These are phyloP conservation scores for Oophaga sylvatica DNA, from an alignment of 2,797 vertebrate species.

Conservation along the genomic window DNA sequence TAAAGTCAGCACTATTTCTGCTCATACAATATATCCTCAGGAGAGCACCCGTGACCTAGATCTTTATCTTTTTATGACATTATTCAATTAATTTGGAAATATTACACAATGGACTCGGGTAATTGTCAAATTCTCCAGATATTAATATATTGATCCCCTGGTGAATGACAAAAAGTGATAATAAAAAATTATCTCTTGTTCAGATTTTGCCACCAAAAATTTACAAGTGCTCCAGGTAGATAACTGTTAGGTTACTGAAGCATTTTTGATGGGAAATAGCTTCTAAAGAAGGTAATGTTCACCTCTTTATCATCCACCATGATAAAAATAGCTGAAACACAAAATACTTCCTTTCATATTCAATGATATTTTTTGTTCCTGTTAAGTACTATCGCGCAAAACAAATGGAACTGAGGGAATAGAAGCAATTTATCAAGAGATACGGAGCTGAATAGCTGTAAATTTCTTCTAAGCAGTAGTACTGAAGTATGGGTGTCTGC, in stretches of 20 bases:
- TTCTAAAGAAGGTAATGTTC: conserved; percentile 6
- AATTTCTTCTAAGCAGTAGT: neutral
- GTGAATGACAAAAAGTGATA: neutral
- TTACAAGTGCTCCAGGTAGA: conserved; percentile 9
- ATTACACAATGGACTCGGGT: conserved; percentile 25
- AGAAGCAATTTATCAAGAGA: conserved; percentile 28
- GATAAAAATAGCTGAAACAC: conserved; percentile 24
- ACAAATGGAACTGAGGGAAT: conserved; percentile 11
- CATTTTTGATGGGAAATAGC: conserved; percentile 14
- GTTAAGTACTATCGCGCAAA: neutral
- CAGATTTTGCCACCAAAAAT: conserved; percentile 1
- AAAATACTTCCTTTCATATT: too few species aligned
- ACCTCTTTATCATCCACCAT: conserved; percentile 16
- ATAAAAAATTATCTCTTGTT: neutral
- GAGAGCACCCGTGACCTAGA: conserved; percentile 48
- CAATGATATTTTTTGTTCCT: neutral
- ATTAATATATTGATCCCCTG: conserved; percentile 27
- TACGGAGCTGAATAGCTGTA: neutral
- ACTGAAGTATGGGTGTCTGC: neutral
- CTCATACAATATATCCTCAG: conserved; percentile 37
- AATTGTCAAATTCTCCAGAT: neutral
- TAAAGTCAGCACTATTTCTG: conserved; percentile 55
- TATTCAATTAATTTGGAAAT: conserved; percentile 44
- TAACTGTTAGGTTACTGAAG: neutral
- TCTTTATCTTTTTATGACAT: conserved; percentile 48